phyloP scores from a whole-genome alignment of 2,888 invertebrate genomes.

The Axea sp. region DNA sequence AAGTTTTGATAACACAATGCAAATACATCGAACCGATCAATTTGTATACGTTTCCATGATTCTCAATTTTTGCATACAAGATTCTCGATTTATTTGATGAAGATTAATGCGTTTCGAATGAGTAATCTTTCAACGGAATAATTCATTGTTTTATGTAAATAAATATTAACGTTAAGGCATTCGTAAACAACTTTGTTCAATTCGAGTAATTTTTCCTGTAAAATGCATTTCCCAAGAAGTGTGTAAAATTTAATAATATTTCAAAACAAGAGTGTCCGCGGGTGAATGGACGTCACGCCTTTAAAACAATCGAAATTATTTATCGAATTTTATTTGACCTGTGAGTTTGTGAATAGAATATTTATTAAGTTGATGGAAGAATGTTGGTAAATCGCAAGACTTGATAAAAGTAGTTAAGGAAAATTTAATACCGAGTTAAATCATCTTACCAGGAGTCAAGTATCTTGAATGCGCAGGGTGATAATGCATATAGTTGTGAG shows the following conservation, averaged over 20 bases:
- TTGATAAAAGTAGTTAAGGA: constrained; percentile 59
- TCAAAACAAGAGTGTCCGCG: constrained; percentile 8
- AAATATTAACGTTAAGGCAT: constrained; percentile 44
- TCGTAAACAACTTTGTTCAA: constrained; percentile 32
- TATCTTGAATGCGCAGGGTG: constrained; percentile 39
- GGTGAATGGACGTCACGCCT: background rate
- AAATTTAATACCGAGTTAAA: constrained; percentile 54
- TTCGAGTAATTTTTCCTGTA: constrained; percentile 25
- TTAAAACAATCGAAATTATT: constrained; percentile 27
- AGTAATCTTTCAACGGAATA: constrained; percentile 49
- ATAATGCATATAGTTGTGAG: constrained; percentile 38
- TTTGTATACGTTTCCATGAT: too few species aligned
- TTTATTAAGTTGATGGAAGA: constrained; percentile 45
- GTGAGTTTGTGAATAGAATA: constrained; percentile 29
- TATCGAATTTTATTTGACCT: constrained; percentile 18
- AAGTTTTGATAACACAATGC: too few species aligned
- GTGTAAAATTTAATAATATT: constrained; percentile 13
- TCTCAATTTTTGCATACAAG: too few species aligned
- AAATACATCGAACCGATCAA: too few species aligned
- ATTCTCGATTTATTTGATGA: too few species aligned
- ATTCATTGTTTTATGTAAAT: constrained; percentile 48
- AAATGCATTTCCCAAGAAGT: constrained; percentile 4
- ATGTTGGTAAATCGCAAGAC: constrained; percentile 35
- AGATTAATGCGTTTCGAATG: constrained; percentile 57
- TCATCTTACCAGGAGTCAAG: constrained; percentile 52